Evolutionary conservation across 2,888 invertebrate genomes (phyloP), one percentile per base, ranked within the genome.

Genomic region (Drosophila ustulata): DNA sequence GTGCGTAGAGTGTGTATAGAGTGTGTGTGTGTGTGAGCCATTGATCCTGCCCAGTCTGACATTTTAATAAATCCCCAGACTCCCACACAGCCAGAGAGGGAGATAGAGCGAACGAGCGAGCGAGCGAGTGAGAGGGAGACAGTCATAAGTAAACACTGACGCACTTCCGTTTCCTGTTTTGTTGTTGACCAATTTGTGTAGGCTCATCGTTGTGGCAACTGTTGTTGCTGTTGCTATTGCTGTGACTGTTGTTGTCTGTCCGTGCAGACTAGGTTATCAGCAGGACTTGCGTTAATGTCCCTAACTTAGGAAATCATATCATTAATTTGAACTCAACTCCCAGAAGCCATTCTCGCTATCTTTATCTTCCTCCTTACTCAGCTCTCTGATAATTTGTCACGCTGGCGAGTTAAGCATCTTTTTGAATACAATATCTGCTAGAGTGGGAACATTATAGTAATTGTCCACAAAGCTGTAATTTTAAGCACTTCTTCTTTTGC

Each of bases 301-400:
- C 71, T 80, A 73, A 78, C 88, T 80, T 87, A 77, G 73, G 70
- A 82, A 84, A 82, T 80, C 80, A 81, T 78, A 77, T 82, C 88
- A 84, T 89, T 84, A 88, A 88, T 89, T 86, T 82, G 62, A 78
- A 80, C 71, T 67, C 45, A 62, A 59, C 61, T 52, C 37, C 23
- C 39, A 41, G 18, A 18, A 18, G 18, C 18, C 39, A 41, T 49
- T 34, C 3, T 37, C 34, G 9, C 32, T 9, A 18, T 46, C 26
- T 34, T 41, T 45, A 37, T 41, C 49, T 51, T 9, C 32, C 6
- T 7, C 11, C 11, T 8, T 9, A n/a, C 34, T 18, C 18, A 18
- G 18, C 18, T 25, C n/a, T 65, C 23, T 50, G 34, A 56, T 66
- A 71, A 82, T 78, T 82, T 84, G 71, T 84, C 82, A 55, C 64